A percentile compares a stretch with the other conserved stretches of the same genome.
These are phyloP conservation scores for Leptosomus discolor DNA, from an alignment of 2,113 vertebrate species.

Conservation along the genomic window DNA sequence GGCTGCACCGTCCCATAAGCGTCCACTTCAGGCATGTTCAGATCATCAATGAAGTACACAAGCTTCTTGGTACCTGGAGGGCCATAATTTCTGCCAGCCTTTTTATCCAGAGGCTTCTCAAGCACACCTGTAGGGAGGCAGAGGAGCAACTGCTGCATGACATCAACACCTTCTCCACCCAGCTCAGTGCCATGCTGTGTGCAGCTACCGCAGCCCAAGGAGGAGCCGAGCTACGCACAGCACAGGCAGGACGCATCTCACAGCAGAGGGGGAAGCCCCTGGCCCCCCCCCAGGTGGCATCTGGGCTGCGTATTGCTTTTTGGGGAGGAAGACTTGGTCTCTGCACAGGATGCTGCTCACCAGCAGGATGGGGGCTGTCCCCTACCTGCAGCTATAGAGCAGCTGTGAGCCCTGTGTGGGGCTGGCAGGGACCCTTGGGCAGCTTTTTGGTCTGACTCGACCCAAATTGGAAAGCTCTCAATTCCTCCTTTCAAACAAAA, in stretches of 20 bases:
- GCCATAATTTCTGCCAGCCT: constrained; percentile 88
- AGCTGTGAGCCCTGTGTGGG: background rate
- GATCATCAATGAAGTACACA: constrained; percentile 92
- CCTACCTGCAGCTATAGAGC: background rate
- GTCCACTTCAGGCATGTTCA: constrained; percentile 95
- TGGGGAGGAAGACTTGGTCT: background rate
- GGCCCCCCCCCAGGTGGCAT: background rate
- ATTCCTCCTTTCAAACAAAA: background rate
- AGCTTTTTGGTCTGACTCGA: fast-evolving
- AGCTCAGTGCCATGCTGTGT: fast-evolving
- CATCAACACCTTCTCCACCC: no score
- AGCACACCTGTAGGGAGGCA: constrained; percentile 77
- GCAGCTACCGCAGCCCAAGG: background rate
- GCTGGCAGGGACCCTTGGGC: background rate
- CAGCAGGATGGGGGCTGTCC: background rate
- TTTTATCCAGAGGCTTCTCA: constrained; percentile 95
- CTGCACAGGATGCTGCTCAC: background rate
- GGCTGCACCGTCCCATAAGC: constrained; percentile 90
- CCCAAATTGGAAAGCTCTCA: background rate
- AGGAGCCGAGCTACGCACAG: background rate
- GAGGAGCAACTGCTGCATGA: no score
- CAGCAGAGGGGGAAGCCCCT: background rate
- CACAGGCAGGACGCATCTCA: background rate
- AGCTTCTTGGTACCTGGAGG: constrained; percentile 87
- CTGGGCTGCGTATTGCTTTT: fast-evolving